These are phyloP conservation scores for Pachyuromys duprasi DNA, from an alignment of 2,797 vertebrate genomes.

Conservation along the genomic window DNA sequence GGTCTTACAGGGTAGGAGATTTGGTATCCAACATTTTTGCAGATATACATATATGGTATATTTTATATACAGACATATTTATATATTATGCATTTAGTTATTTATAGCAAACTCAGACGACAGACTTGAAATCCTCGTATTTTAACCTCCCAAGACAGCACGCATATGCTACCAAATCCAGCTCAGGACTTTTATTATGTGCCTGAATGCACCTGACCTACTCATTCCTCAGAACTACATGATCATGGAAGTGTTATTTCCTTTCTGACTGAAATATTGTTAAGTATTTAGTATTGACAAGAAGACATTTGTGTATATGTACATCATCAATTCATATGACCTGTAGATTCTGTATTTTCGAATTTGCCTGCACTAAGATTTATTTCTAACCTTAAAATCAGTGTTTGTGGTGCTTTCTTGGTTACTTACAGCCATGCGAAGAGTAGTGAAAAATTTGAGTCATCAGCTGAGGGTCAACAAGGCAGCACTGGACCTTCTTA, in stretches of 20 bases:
- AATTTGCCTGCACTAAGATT: neutral
- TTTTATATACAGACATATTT: neutral
- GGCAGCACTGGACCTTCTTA: neutral
- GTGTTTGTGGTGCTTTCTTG: neutral
- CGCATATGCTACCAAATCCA: neutral
- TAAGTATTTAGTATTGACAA: neutral
- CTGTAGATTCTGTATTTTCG: neutral
- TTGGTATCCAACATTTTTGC: neutral
- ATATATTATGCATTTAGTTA: neutral
- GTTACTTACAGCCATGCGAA: neutral
- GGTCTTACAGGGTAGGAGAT: neutral
- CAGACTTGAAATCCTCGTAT: neutral
- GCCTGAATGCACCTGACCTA: neutral
- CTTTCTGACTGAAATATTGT: neutral
- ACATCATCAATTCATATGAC: neutral
- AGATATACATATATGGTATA: neutral
- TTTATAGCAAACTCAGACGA: neutral
- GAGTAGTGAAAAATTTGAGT: neutral
- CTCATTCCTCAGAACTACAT: neutral
- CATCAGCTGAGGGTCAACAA: neutral
- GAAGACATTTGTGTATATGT: neutral
- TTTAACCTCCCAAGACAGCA: neutral
- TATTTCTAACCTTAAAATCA: neutral
- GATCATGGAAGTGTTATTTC: neutral
- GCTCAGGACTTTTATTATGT: neutral